Percentiles rank a stretch among this genome's conserved stretches.
Evolutionary conservation across 2,113 vertebrate genomes (phyloP).

Genomic region (Pardalotus punctatus): DNA sequence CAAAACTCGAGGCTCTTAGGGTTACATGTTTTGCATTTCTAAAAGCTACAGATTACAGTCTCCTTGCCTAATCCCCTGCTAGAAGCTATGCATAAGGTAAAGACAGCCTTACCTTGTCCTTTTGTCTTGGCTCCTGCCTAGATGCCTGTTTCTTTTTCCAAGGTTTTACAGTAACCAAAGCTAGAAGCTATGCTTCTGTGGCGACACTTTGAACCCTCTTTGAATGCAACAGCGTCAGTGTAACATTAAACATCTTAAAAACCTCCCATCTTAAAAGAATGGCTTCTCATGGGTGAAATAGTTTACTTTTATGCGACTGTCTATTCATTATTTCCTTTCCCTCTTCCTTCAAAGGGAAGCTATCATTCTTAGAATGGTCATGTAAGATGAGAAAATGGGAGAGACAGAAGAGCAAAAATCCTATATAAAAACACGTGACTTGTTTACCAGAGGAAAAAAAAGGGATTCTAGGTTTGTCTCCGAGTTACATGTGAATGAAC

Average conservation of each 20-base stretch:
- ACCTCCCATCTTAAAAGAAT: background rate
- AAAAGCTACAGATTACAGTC: too few species aligned
- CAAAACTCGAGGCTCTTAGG: too few species aligned
- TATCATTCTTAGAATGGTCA: background rate
- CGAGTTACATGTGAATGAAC: background rate
- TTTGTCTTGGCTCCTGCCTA: too few species aligned
- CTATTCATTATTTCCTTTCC: background rate
- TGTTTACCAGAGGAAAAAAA: background rate
- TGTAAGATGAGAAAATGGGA: background rate
- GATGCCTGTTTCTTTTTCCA: too few species aligned
- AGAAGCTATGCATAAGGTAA: too few species aligned
- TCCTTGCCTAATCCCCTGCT: too few species aligned
- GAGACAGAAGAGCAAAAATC: background rate
- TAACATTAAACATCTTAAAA: background rate
- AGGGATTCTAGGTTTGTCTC: background rate
- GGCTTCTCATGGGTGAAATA: background rate
- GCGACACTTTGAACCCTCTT: too few species aligned
- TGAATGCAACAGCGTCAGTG: too few species aligned
- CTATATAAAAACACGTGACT: background rate
- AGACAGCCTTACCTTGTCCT: too few species aligned
- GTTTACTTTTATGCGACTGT: background rate
- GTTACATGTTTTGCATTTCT: too few species aligned
- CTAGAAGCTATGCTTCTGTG: too few species aligned
- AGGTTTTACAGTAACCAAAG: too few species aligned
- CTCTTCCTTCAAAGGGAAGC: background rate